Base-by-base conservation (phyloP, 2,113 vertebrate species). In the Hiodon alosoides region DNA sequence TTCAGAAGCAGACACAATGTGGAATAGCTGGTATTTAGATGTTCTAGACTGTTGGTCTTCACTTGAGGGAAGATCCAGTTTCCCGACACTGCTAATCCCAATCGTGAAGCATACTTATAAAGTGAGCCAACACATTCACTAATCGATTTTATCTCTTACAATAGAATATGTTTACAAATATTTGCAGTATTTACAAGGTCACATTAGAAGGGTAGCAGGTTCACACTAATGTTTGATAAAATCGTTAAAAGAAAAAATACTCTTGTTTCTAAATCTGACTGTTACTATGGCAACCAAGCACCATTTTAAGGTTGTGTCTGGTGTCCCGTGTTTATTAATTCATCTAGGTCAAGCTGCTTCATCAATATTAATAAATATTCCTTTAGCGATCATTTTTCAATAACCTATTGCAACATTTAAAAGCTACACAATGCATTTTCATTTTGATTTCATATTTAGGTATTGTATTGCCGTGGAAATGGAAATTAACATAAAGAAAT, bases 251-350 rank as follows among this genome's bases (percentile, higher is more conserved):
- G 5, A 59, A 50, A 14, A 72, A 61, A 72, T 31, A 51, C 71
- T 60, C 13, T 47, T 72, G 71, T 60, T 72, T 72, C 7, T 8
- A 60, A 47, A 47, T 55, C 58, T 61, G 57, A 48, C 46, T 16
- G 71, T 72, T 72, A 61, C 71, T 72, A 72, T 72, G 47, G 47
- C 55, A 61, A 72, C 71, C 50, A 47, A 72, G 13, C 70, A 60
- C 55, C 6, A 50, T 60, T 60, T 48, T 60, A 48, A 47, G 71
- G n/a, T 48, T 71, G 10, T 48, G 54, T 59, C 69, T 6, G 55
- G 11, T 13, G 16, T n/a, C 8, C 47, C 47, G 13, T 72, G 9
- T 61, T 60, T 60, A 5, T 60, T 11, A 14, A 60, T 14, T 72
- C 51, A 72, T 69, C 68, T 31, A 69, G 16, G 52, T 31, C 52